Conservation (phyloP, 2,888 invertebrate genomes). For the Lagria hirta region DNA sequence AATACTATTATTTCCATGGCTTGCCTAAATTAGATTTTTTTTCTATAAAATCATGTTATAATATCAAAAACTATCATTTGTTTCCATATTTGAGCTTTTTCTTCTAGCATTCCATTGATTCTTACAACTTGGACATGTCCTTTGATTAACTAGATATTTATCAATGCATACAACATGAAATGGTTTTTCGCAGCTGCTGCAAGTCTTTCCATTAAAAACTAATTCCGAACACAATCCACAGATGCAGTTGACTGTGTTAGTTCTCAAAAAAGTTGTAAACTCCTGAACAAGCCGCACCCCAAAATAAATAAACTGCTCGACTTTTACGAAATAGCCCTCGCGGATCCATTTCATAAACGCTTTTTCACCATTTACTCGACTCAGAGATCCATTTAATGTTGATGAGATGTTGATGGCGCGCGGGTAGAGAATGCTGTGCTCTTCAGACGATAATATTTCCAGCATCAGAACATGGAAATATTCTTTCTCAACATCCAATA, state of each 20-base stretch:
- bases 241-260: conserved; percentile 37
- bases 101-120: conserved; percentile 21
- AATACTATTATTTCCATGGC: too few species aligned
- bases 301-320: conserved; percentile 39
- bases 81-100: conserved; percentile 6
- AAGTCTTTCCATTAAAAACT: conserved; percentile 37
- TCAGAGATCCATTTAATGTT: conserved; percentile 34
- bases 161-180: conserved; percentile 26
- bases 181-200: conserved; percentile 23
- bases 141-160: conserved; percentile 23
- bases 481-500: conserved; percentile 41
- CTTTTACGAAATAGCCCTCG: conserved; percentile 42
- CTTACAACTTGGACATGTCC: conserved; percentile 26
- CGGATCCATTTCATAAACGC: conserved; percentile 40
- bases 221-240: conserved; percentile 47
- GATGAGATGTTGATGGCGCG: conserved; percentile 43
- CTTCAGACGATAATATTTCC: conserved; percentile 40
- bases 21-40: too few species aligned
- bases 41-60: too few species aligned
- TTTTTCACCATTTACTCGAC: conserved; percentile 40
- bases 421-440: conserved; percentile 38
- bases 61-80: too few species aligned
- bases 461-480: conserved; percentile 46
- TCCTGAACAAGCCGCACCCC: conserved; percentile 45
- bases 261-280: conserved; percentile 43